Conservation (phyloP, 2,113 vertebrate genomes). For the Heterotilapia buettikoferi region DNA sequence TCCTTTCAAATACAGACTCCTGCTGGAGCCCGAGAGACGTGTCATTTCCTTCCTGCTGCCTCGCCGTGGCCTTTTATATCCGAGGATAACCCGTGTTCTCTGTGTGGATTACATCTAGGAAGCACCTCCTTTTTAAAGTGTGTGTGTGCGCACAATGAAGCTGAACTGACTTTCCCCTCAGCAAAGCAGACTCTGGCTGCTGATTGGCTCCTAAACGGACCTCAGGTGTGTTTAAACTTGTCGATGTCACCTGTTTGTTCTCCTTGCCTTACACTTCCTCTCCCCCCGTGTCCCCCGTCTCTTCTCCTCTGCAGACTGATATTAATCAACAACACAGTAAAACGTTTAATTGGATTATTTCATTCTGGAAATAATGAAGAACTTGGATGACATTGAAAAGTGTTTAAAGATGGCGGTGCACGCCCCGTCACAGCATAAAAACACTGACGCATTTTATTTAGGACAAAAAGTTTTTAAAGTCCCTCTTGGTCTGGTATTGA, state of each 20-base stretch:
- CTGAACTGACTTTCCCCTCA: not conserved
- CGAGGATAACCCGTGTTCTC: not conserved
- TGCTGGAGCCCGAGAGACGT: not conserved
- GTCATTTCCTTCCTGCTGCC: not conserved
- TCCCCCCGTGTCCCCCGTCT: not conserved
- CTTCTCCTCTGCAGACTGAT: not conserved
- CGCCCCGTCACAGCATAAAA: not conserved
- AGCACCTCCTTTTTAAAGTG: not conserved
- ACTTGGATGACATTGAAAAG: not conserved
- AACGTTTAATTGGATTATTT: not conserved
- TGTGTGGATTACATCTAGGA: not conserved
- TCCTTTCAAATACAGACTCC: not conserved
- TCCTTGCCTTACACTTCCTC: not conserved
- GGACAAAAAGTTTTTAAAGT: not conserved
- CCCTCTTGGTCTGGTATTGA: not conserved
- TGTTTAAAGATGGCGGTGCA: not conserved
- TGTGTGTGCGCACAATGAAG: not conserved
- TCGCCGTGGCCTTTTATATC: not conserved
- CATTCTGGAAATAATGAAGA: not conserved
- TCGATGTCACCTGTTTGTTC: not conserved
- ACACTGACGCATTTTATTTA: not conserved
- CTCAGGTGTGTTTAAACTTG: not conserved
- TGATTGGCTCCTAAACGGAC: not conserved
- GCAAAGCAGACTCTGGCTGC: not conserved
- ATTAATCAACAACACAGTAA: not conserved